Conservation (phyloP, 2,888 invertebrate genomes). For the Eupithecia centaureata region DNA sequence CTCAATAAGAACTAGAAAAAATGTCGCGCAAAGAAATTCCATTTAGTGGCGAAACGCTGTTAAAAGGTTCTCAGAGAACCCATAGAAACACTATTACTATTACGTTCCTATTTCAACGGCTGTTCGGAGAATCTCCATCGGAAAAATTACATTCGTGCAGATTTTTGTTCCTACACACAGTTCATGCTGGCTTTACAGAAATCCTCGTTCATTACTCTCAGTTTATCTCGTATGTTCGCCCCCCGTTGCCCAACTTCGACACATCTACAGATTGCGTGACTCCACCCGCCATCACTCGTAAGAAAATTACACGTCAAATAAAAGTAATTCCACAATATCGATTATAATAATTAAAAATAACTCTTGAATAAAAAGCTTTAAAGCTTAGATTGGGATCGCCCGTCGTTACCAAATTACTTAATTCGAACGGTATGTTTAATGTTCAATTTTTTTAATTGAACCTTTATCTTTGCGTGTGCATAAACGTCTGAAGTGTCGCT, state of each 20-base stretch:
- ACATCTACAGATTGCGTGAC: slow-evolving; percentile 64
- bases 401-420: slow-evolving; percentile 41
- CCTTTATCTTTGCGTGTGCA: slow-evolving; percentile 30
- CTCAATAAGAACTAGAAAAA: too few relatives aligned
- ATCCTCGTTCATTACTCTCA: slow-evolving; percentile 16
- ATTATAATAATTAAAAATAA: slow-evolving; percentile 46
- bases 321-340: slow-evolving; percentile 50
- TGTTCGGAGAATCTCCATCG: not conserved
- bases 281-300: slow-evolving; percentile 46
- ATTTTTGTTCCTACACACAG: not conserved
- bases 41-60: not conserved
- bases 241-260: slow-evolving; percentile 38
- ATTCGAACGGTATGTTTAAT: slow-evolving; percentile 28
- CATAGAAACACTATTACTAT: not conserved
- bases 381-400: slow-evolving; percentile 39
- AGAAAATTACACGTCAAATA: slow-evolving; percentile 56
- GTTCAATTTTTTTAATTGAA: slow-evolving; percentile 32
- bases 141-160: not conserved
- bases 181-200: not conserved
- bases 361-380: slow-evolving; percentile 41
- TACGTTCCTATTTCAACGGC: not conserved
- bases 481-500: slow-evolving; percentile 31
- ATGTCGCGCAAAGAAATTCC: too few relatives aligned
- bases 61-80: not conserved
- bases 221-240: slow-evolving; percentile 25